A percentile compares a stretch with the other conserved stretches of the same genome.
These are phyloP conservation scores for Diorhabda elongata DNA, from an alignment of 1,140 invertebrate genomes.

Conservation along the genomic window DNA sequence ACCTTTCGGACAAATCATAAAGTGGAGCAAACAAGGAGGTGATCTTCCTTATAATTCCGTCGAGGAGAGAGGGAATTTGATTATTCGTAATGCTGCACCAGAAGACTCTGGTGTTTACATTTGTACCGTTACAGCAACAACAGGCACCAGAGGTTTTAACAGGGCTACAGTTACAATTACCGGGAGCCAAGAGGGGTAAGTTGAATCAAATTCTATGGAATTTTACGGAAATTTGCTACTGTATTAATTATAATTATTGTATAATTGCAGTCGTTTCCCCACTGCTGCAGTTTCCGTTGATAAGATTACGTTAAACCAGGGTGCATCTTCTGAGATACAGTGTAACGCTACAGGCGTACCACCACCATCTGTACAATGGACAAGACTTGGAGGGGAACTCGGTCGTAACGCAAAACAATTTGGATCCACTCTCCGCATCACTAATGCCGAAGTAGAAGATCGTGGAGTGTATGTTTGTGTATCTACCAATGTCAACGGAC, in stretches of 20 bases:
- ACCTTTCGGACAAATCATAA: slow-evolving; percentile 44
- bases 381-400: slow-evolving; percentile 63
- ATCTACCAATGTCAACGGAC: slow-evolving; percentile 54
- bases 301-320: slow-evolving; percentile 70
- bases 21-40: slow-evolving; percentile 57
- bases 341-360: slow-evolving; percentile 70
- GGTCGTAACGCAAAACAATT: slow-evolving; percentile 59
- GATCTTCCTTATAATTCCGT: slow-evolving; percentile 56
- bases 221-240: neutral
- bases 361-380: slow-evolving; percentile 72
- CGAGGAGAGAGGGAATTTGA: slow-evolving; percentile 64
- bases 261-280: slow-evolving; percentile 38
- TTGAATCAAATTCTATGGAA: neutral
- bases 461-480: slow-evolving; percentile 76
- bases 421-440: slow-evolving; percentile 67
- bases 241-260: too few relatives aligned
- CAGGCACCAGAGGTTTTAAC: slow-evolving; percentile 39
- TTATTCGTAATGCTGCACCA: slow-evolving; percentile 61
- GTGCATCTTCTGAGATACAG: slow-evolving; percentile 68
- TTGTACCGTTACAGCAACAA: slow-evolving; percentile 60
- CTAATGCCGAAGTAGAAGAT: slow-evolving; percentile 67
- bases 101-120: slow-evolving; percentile 77
- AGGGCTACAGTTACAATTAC: slow-evolving; percentile 48
- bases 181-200: slow-evolving; percentile 20
- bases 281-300: slow-evolving; percentile 61